Conservation (phyloP, 2,113 vertebrate species). For the Gymnorhina tibicen region DNA sequence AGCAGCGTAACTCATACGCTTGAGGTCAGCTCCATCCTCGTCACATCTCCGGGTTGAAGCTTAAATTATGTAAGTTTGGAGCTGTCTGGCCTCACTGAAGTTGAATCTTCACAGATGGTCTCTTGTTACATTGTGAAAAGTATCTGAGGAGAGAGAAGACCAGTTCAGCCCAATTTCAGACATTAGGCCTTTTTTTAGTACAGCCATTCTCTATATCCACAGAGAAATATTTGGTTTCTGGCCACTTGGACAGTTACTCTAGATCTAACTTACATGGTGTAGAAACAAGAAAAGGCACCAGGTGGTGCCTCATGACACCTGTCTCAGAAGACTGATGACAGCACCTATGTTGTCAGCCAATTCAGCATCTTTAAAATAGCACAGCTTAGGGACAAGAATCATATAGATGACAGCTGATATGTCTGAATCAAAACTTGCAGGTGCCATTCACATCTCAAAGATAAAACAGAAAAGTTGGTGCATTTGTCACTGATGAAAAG, state of each 20-base stretch:
- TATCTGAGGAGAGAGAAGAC: neutral
- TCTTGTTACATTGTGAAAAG: neutral
- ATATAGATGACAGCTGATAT: neutral
- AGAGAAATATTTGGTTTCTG: neutral
- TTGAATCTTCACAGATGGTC: neutral
- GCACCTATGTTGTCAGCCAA: neutral
- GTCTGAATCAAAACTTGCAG: neutral
- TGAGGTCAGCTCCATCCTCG: neutral
- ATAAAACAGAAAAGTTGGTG: neutral
- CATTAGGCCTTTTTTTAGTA: neutral
- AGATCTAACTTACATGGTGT: neutral
- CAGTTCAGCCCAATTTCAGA: neutral
- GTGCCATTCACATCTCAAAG: neutral
- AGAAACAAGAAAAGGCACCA: neutral
- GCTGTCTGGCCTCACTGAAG: neutral
- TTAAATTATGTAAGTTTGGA: neutral
- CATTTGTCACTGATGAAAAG: neutral
- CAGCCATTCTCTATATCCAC: neutral
- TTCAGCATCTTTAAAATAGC: neutral
- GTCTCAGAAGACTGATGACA: neutral
- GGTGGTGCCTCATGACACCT: neutral
- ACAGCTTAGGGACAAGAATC: neutral
- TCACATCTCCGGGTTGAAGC: neutral
- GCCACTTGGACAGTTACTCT: neutral
- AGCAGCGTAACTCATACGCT: neutral